phyloP scores from a whole-genome alignment of 1,140 invertebrate genomes.

The Cepaea nemoralis region DNA sequence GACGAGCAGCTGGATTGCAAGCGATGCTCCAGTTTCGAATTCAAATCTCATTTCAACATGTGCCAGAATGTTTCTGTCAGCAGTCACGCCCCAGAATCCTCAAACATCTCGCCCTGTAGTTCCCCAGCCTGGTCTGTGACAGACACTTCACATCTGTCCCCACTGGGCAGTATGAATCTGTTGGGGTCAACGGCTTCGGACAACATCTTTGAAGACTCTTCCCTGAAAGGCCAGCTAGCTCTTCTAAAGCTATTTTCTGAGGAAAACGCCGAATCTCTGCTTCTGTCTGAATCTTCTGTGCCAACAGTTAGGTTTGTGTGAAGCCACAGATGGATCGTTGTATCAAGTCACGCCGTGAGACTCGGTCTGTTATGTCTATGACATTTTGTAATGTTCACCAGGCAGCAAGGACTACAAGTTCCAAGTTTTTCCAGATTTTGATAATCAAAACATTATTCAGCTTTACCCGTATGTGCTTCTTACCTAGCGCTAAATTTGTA shows the following conservation, averaged over 20 bases:
- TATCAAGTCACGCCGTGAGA: no score
- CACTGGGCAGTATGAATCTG: background rate
- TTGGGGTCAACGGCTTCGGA: background rate
- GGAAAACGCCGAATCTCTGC: background rate
- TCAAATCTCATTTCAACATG: background rate
- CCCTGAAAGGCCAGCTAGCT: background rate
- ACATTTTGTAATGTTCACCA: no score
- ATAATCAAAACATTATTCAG: no score
- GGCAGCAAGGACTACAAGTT: no score
- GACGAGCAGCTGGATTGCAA: background rate
- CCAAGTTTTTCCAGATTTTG: no score
- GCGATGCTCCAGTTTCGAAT: background rate
- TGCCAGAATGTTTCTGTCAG: background rate
- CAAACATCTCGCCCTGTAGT: background rate
- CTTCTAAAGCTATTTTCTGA: background rate
- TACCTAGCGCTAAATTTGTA: no score
- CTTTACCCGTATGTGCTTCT: no score
- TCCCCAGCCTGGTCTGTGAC: background rate
- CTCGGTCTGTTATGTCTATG: no score
- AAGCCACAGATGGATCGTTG: no score
- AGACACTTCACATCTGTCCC: background rate
- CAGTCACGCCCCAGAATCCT: background rate
- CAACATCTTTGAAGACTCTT: background rate
- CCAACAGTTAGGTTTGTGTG: background rate
- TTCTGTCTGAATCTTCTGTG: background rate